Evolutionary conservation across 2,888 invertebrate genomes (phyloP).

Genomic region (Griposia aprilina): DNA sequence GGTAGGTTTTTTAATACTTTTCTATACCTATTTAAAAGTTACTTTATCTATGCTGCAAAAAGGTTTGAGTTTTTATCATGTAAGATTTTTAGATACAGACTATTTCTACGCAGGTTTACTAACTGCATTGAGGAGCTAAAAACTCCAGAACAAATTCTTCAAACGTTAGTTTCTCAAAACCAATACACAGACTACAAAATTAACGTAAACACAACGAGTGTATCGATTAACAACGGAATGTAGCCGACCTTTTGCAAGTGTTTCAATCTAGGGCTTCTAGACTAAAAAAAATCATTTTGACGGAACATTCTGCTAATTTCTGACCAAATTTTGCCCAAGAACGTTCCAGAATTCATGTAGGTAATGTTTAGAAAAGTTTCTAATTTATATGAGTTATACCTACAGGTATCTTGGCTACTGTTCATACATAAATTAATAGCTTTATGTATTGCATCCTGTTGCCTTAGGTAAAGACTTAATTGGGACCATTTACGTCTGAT

Average conservation of each 20-base stretch:
- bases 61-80: not conserved
- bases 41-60: not conserved
- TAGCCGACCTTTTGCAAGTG: constrained; percentile 49
- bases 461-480: constrained; percentile 39
- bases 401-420: constrained; percentile 38
- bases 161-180: constrained; percentile 34
- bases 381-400: constrained; percentile 14
- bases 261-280: constrained; percentile 60
- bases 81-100: not conserved
- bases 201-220: constrained; percentile 50
- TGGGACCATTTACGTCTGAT: constrained; percentile 45
- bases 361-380: constrained; percentile 3
- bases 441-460: constrained; percentile 51
- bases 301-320: constrained; percentile 1
- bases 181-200: constrained; percentile 20
- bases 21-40: constrained; percentile 7
- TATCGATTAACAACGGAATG: constrained; percentile 59
- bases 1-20: not conserved
- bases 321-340: constrained; percentile 26
- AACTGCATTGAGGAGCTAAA: constrained; percentile 5
- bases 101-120: not conserved
- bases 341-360: constrained; percentile 17
- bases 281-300: constrained; percentile 27
- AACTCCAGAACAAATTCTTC: not conserved
- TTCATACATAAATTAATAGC: constrained; percentile 25